Conservation (phyloP, 2,888 invertebrate species). For the Cremastobaeus sp. region DNA sequence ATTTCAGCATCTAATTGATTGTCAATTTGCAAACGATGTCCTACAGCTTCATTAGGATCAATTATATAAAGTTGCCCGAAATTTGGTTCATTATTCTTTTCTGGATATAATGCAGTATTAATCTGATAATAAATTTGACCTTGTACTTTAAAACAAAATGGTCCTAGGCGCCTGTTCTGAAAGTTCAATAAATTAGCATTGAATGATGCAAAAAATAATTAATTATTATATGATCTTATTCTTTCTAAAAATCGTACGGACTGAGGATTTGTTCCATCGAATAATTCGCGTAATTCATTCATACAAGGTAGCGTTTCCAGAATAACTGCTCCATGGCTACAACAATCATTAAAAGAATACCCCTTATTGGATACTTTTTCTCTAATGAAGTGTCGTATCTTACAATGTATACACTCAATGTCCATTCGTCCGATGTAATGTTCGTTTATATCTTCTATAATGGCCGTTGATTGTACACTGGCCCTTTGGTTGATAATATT, state of each 20-base stretch:
- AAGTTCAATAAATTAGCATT: not conserved
- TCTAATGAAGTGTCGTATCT: not conserved
- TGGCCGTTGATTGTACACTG: too few relatives aligned
- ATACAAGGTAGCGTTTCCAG: not conserved
- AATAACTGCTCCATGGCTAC: not conserved
- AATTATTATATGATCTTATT: slow-evolving; percentile 5
- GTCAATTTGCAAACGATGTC: too few relatives aligned
- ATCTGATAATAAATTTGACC: too few relatives aligned
- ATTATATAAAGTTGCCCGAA: slow-evolving; percentile 1
- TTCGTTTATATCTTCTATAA: too few relatives aligned
- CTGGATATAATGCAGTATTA: too few relatives aligned
- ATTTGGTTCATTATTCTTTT: not conserved
- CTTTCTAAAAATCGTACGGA: not conserved
- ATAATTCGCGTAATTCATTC: not conserved
- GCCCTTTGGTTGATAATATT: too few relatives aligned
- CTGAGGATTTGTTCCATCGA: not conserved
- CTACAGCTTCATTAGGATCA: not conserved
- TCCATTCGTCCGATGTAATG: not conserved
- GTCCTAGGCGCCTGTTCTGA: slow-evolving; percentile 1
- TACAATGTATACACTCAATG: not conserved
- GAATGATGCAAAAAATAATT: too few relatives aligned
- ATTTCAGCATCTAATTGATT: too few relatives aligned
- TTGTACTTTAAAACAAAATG: slow-evolving; percentile 1
- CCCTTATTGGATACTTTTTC: not conserved
- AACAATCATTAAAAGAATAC: slow-evolving; percentile 2